Evolutionary conservation across 2,797 vertebrate species (phyloP), one percentile per base, ranked within the genome.

Genomic region (Hylomyscus alleni): DNA sequence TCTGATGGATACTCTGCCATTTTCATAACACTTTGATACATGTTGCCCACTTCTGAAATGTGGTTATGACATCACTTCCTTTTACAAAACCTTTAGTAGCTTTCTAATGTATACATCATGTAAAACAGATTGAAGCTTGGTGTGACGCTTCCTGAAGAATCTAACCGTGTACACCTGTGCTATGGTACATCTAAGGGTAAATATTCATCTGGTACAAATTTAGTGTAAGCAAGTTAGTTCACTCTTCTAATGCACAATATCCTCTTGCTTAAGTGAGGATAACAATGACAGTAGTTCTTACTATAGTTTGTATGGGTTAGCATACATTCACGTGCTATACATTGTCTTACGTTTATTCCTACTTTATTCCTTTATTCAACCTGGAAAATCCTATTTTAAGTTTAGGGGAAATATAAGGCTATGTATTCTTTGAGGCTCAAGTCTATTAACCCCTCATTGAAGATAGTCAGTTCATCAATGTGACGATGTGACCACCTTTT

Each of bases 391-490:
- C 37, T 81, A n/a, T 2, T 67, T 24, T 80, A 80, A 69, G 95
- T 12, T 22, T 96, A 19, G 72, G 72, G 31, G 26, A 92, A 92
- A 83, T 22, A 83, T 72, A 83, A 95, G 58, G 67, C 13, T 81
- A 20, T 52, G 86, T 86, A 13, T 60, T 40, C 26, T 84, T 92
- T 34, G 65, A 93, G 47, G 24, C 6, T 47, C 44, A 81, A 26
- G 29, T 40, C 26, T 52, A 73, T 86, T n/a, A 2, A 47, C 15
- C 12, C 81, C 6, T 84, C 62, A 80, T 34, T 90, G 37, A 93
- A 89, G 84, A 91, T 13, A 47, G 40, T 0, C 34, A 22, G 37
- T 50, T 34, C 56, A 81, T 95, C 58, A 22, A 0, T 52, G 31
- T n/a, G 31, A n/a, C 44, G 77, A 91, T 80, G 14, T 40, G 50